Base-by-base conservation (phyloP, 2,797 vertebrate genomes). In the Mormyrus hasselquistii region DNA sequence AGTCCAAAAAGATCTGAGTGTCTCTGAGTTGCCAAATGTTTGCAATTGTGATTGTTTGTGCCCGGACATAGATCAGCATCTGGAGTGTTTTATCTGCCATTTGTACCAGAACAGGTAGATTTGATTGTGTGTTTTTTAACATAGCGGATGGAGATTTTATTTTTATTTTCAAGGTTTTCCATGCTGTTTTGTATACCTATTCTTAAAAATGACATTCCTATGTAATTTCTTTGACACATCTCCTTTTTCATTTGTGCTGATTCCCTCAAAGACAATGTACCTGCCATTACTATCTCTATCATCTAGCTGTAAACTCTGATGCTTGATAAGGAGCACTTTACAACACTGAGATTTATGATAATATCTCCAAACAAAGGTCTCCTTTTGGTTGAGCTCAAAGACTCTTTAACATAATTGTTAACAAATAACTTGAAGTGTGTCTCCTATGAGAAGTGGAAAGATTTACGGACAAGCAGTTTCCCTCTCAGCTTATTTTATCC, bases 381-480 rank as follows among this genome's bases (percentile, higher is more conserved):
- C 69, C 34, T 41, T 76, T 76, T 19, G 34, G 69, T 41, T 38
- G 69, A 76, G 14, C 14, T 5, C 41, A 76, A 41, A 76, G 69
- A 38, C 69, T 41, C 69, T 16, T 38, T 76, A 76, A 19, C 69
- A 76, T 76, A 76, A 41, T 76, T 38, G 5, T 76, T 76, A 76
- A 83, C 19, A 50, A 83, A 22, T 83, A 83, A 83, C 79, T 89
- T 89, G 69, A 50, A 83, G 87, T 50, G n/a, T 16, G 62, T 88
- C 59, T 86, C 22, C 82, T 52, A 25, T 62, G 86, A 79, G 25
- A 55, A 86, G 14, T 25, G 50, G 47, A 55, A 25, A 55, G 47
- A 86, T 86, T 53, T 86, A 53, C 52, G 12, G 59, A 19, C 76
- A 76, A 14, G 14, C 14, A 41, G 41, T 44, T 41, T 69, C 19